Percentiles rank a stretch among this genome's conserved stretches.
Evolutionary conservation across 2,888 invertebrate genomes (phyloP).

Genomic region (Microctonus hyperodae): DNA sequence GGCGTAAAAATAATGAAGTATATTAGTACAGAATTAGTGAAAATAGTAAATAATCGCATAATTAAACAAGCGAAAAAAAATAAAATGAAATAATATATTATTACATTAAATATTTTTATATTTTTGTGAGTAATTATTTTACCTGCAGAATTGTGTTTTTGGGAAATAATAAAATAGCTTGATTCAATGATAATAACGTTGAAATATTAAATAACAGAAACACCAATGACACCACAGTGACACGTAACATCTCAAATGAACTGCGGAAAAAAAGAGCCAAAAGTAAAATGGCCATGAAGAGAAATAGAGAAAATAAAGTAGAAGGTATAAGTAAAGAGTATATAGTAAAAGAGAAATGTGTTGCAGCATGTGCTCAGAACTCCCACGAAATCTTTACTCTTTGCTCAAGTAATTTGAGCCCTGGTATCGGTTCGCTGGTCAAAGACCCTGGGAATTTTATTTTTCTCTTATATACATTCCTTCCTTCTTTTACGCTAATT

Average conservation of each 20-base stretch:
- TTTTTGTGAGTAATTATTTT: slow-evolving; percentile 28
- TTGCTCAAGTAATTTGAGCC: slow-evolving; percentile 47
- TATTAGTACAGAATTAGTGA: not conserved
- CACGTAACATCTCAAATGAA: slow-evolving; percentile 46
- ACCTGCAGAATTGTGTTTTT: slow-evolving; percentile 55
- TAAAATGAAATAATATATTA: not conserved
- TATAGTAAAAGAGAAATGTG: not conserved
- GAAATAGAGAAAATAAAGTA: not conserved
- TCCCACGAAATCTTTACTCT: slow-evolving; percentile 40
- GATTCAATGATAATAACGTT: slow-evolving; percentile 35
- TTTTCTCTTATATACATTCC: not conserved
- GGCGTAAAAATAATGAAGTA: not conserved
- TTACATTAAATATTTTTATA: too few species aligned
- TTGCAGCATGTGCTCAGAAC: slow-evolving; percentile 27
- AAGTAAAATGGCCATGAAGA: slow-evolving; percentile 18
- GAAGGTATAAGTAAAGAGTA: not conserved
- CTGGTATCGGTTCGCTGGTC: slow-evolving; percentile 51
- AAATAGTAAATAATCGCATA: too few species aligned
- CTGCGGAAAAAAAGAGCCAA: slow-evolving; percentile 24
- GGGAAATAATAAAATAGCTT: slow-evolving; percentile 50
- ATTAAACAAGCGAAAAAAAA: not conserved
- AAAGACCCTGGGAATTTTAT: slow-evolving; percentile 40
- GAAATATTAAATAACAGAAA: slow-evolving; percentile 36
- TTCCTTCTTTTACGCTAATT: not conserved
- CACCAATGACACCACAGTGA: slow-evolving; percentile 34